Conservation (phyloP, 2,888 invertebrate genomes). For the Acholoe squamosa region DNA sequence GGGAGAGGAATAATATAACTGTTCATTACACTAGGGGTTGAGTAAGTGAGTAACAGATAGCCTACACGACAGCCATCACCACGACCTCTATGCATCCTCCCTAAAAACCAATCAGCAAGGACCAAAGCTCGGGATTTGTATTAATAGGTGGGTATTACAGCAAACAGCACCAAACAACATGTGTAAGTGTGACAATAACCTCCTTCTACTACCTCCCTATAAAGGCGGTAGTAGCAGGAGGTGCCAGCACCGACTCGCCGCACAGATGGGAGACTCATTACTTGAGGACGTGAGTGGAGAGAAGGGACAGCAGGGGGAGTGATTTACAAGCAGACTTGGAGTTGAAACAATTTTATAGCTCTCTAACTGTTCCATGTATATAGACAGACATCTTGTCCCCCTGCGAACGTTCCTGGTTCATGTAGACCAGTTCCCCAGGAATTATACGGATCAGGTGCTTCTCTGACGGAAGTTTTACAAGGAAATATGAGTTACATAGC, state of each 20-base stretch:
- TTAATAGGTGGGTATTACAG: constrained; percentile 31
- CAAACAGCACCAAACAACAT: not conserved
- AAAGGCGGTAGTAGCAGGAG: not conserved
- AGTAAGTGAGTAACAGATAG: not conserved
- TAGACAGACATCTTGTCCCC: no score
- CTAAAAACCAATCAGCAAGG: constrained; percentile 6
- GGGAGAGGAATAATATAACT: not conserved
- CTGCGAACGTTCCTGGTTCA: no score
- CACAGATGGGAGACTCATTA: constrained; percentile 26
- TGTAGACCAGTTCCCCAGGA: no score
- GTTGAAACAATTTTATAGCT: constrained; percentile 1
- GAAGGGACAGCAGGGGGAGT: not conserved
- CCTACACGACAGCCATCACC: not conserved
- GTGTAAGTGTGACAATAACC: constrained; percentile 24
- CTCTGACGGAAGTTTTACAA: no score
- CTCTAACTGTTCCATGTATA: not conserved
- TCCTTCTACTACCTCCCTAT: not conserved
- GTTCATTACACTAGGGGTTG: constrained; percentile 5
- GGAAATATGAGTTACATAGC: no score
- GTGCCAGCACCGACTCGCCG: not conserved
- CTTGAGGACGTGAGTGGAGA: not conserved
- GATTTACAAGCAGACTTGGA: not conserved
- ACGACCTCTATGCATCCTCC: not conserved
- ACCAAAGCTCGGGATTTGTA: not conserved
- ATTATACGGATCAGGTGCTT: no score